These are phyloP conservation scores for Phrynosoma platyrhinos DNA, from an alignment of 2,113 vertebrate species.

Conservation along the genomic window DNA sequence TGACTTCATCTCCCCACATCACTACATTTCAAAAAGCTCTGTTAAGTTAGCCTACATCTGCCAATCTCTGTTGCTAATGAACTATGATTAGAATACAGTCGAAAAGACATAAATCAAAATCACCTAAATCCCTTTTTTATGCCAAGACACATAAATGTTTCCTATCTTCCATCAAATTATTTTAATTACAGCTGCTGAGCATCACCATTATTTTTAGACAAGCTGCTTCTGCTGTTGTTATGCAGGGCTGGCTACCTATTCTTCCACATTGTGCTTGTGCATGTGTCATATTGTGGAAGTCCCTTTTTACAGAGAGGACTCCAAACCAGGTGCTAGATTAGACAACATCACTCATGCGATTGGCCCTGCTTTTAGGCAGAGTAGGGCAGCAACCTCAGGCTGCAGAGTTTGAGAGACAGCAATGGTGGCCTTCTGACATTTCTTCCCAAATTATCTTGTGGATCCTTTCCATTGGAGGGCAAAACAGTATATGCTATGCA, in stretches of 20 bases:
- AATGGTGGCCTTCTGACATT: not conserved
- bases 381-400: not conserved
- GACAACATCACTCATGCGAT: not conserved
- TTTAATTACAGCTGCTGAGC: slow-evolving; percentile 82
- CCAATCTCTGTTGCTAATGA: slow-evolving; percentile 62
- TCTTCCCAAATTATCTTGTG: too few species aligned
- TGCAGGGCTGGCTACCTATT: slow-evolving; percentile 63
- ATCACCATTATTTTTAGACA: slow-evolving; percentile 75
- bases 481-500: not conserved
- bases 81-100: slow-evolving; percentile 68
- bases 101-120: slow-evolving; percentile 79
- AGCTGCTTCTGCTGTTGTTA: slow-evolving; percentile 69
- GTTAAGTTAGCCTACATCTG: slow-evolving; percentile 54
- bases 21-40: not conserved
- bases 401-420: not conserved
- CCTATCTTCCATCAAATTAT: slow-evolving; percentile 80
- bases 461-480: not conserved
- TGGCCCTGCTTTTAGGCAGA: not conserved
- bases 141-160: slow-evolving; percentile 78
- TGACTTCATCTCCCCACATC: not conserved
- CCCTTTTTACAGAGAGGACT: slow-evolving; percentile 53
- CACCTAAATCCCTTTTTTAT: slow-evolving; percentile 78
- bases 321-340: not conserved
- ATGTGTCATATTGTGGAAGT: slow-evolving; percentile 54
- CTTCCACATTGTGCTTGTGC: slow-evolving; percentile 56